Evolutionary conservation across 2,888 invertebrate species (phyloP).

Genomic region (Globia sparganii): DNA sequence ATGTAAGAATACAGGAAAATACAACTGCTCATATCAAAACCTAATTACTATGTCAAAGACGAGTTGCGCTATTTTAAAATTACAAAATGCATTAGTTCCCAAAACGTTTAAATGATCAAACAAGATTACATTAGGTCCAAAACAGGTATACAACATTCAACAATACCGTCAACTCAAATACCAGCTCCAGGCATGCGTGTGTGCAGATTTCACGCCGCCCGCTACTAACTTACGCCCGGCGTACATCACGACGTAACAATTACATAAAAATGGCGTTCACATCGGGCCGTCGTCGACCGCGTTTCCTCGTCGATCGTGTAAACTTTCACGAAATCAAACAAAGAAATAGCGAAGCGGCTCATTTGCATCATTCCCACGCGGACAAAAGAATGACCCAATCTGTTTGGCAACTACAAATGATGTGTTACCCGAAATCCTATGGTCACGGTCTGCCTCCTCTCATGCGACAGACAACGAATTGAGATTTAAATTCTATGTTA

Average conservation of each 20-base stretch:
- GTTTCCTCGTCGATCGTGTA: slow-evolving; percentile 90
- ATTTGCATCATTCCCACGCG: slow-evolving; percentile 90
- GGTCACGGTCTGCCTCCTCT: slow-evolving; percentile 79
- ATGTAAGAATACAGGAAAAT: neutral
- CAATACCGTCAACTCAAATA: neutral
- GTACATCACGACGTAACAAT: slow-evolving; percentile 87
- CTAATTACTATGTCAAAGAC: neutral
- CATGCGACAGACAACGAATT: slow-evolving; percentile 78
- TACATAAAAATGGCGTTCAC: slow-evolving; percentile 90
- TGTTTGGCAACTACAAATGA: slow-evolving; percentile 88
- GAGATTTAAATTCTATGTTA: slow-evolving; percentile 74
- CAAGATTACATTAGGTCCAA: neutral
- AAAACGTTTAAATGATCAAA: neutral
- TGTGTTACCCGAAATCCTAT: slow-evolving; percentile 87
- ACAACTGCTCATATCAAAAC: too few relatives aligned
- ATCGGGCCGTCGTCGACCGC: slow-evolving; percentile 86
- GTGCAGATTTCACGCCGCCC: slow-evolving; percentile 64
- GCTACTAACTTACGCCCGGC: slow-evolving; percentile 71
- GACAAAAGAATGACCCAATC: slow-evolving; percentile 90
- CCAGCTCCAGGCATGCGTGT: slow-evolving; percentile 6
- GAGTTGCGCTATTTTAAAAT: neutral
- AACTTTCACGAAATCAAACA: slow-evolving; percentile 91
- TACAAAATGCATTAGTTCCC: neutral
- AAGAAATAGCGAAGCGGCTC: slow-evolving; percentile 89
- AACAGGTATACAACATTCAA: neutral